phyloP scores from a whole-genome alignment of 1,140 invertebrate species.

The Hestina assimilis region DNA sequence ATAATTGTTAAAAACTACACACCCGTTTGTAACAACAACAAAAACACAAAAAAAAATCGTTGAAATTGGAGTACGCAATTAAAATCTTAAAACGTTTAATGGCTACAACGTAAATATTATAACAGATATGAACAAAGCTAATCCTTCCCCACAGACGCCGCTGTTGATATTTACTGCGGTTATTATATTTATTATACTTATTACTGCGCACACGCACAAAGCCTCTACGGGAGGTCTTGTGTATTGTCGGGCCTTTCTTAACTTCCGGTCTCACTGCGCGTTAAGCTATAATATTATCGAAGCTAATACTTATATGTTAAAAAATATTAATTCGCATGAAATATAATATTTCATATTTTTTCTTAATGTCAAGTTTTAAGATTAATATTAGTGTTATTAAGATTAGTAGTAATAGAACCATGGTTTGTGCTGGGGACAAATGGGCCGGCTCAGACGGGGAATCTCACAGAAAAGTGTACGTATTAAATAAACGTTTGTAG shows the following conservation, averaged over 20 bases:
- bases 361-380: too few relatives aligned
- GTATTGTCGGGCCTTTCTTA: background rate
- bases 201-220: background rate
- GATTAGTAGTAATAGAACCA: too few relatives aligned
- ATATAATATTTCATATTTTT: background rate
- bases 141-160: background rate
- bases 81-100: background rate
- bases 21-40: background rate
- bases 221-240: conserved; percentile 1
- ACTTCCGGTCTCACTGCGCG: background rate
- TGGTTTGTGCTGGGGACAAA: too few relatives aligned
- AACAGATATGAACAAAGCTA: conserved; percentile 1
- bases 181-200: background rate
- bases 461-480: too few relatives aligned
- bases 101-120: background rate
- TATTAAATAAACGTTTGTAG: too few relatives aligned
- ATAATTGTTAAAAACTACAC: too few relatives aligned
- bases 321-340: background rate
- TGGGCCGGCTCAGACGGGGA: too few relatives aligned
- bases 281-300: background rate
- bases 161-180: conserved; percentile 10
- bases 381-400: too few relatives aligned
- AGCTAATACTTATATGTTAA: background rate
- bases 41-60: background rate
- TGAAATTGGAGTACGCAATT: background rate